Evolutionary conservation across 2,113 vertebrate species (phyloP).

Genomic region (Columba janthina): DNA sequence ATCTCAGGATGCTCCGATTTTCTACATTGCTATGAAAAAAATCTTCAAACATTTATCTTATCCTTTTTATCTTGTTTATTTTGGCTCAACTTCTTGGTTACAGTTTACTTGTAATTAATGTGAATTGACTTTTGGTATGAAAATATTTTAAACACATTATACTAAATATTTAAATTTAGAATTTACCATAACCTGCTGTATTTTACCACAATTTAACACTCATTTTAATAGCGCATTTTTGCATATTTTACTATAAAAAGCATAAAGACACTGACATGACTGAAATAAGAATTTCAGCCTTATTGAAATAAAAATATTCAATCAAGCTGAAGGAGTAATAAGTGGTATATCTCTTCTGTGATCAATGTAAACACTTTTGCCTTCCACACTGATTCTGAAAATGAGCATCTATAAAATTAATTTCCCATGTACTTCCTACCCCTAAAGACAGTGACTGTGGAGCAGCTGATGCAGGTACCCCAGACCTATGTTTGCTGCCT

Average conservation of each 20-base stretch:
- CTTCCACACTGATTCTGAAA: neutral
- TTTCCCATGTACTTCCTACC: rapidly evolving
- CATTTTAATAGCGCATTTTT: neutral
- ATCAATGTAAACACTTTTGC: neutral
- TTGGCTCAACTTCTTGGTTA: neutral
- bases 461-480: neutral
- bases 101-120: neutral
- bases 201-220: neutral
- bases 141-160: neutral
- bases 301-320: neutral
- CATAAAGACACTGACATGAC: neutral
- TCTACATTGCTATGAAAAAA: neutral
- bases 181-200: neutral
- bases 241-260: neutral
- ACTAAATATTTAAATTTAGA: neutral
- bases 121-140: neutral
- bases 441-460: neutral
- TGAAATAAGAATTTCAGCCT: neutral
- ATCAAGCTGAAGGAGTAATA: neutral
- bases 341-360: neutral
- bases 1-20: neutral
- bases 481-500: neutral
- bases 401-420: neutral
- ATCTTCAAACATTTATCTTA: neutral
- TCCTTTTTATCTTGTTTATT: neutral